phyloP scores from a whole-genome alignment of 2,797 vertebrate genomes.

The Eurystomus glaucurus region DNA sequence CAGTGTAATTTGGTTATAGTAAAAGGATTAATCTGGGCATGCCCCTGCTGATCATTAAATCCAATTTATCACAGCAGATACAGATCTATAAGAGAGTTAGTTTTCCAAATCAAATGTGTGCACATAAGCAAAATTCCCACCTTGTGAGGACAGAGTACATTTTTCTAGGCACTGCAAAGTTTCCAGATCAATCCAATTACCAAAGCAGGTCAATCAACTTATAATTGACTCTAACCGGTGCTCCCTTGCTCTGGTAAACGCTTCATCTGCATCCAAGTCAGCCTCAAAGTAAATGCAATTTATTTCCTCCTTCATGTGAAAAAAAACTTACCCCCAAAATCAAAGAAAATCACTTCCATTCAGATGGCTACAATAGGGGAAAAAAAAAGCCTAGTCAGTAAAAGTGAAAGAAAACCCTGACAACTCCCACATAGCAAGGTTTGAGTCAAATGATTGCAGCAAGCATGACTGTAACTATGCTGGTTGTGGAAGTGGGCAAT shows the following conservation, averaged over 20 bases:
- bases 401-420: not conserved
- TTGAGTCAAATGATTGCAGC: not conserved
- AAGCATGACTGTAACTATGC: accelerated
- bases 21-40: slow-evolving; percentile 27
- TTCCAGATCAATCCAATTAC: not conserved
- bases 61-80: slow-evolving; percentile 5
- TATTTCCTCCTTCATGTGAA: not conserved
- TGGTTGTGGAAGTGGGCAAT: not conserved
- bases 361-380: not conserved
- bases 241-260: not conserved
- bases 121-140: not conserved
- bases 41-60: not conserved
- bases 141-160: not conserved
- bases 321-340: not conserved
- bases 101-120: not conserved
- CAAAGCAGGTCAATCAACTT: slow-evolving; percentile 33
- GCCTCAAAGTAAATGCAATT: not conserved
- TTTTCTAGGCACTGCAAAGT: not conserved
- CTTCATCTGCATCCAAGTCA: not conserved
- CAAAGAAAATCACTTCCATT: not conserved
- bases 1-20: slow-evolving; percentile 3
- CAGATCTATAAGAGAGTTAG: not conserved
- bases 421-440: not conserved
- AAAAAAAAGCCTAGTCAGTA: not conserved
- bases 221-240: slow-evolving; percentile 25